These are phyloP conservation scores for Phytoseiulus persimilis DNA, from an alignment of 2,888 invertebrate genomes.

Conservation along the genomic window DNA sequence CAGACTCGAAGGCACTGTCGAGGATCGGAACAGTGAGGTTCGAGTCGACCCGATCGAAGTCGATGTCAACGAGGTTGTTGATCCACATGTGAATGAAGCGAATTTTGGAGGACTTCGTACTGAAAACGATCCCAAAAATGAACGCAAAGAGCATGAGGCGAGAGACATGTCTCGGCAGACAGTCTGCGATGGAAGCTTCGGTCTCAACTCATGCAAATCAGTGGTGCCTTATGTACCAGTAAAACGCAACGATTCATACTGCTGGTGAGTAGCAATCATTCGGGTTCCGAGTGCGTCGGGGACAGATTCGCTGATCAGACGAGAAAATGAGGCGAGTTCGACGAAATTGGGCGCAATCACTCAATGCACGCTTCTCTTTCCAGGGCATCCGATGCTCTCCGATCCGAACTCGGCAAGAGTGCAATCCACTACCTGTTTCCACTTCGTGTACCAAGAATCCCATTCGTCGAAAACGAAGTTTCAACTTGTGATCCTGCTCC, in stretches of 20 bases:
- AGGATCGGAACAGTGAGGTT: not conserved
- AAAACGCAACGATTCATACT: not conserved
- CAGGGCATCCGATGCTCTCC: not conserved
- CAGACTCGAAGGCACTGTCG: not conserved
- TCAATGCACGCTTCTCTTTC: not conserved
- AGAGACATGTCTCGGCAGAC: not conserved
- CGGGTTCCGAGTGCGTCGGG: too few species aligned
- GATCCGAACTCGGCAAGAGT: not conserved
- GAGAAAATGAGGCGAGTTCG: too few species aligned
- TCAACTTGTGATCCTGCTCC: not conserved
- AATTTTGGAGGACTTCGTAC: not conserved
- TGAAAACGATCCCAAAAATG: not conserved
- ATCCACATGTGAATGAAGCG: not conserved
- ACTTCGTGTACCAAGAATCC: not conserved
- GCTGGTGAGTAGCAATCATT: not conserved
- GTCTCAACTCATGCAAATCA: conserved; percentile 7
- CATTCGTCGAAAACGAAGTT: not conserved
- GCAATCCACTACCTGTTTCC: not conserved
- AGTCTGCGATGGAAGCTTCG: not conserved
- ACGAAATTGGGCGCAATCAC: too few species aligned
- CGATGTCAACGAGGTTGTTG: not conserved
- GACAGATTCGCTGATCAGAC: too few species aligned
- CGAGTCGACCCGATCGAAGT: not conserved
- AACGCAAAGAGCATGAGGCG: not conserved
- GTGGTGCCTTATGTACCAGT: conserved; percentile 19